Evolutionary conservation across 2,888 invertebrate genomes (phyloP).

Genomic region (Apotomis capreana): DNA sequence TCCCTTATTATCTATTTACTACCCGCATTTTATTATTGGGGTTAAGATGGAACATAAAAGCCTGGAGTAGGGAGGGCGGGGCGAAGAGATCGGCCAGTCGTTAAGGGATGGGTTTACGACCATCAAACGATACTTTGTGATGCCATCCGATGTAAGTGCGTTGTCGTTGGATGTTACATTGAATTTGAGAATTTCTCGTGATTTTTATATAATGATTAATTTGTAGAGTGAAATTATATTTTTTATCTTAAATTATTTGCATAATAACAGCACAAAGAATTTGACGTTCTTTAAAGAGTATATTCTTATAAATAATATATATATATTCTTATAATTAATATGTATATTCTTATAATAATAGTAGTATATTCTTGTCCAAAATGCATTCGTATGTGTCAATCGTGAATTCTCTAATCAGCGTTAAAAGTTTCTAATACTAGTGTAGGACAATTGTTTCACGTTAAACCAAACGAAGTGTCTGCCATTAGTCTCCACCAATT

Average conservation of each 20-base stretch:
- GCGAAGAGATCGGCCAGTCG: conserved; percentile 74
- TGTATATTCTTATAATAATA: too few relatives aligned
- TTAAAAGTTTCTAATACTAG: too few relatives aligned
- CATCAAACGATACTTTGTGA: conserved; percentile 82
- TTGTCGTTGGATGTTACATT: conserved; percentile 35
- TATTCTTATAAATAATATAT: too few relatives aligned
- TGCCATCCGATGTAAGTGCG: conserved; percentile 65
- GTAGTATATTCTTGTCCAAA: too few relatives aligned
- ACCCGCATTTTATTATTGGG: conserved; percentile 83
- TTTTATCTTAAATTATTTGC: neutral
- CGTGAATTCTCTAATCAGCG: too few relatives aligned
- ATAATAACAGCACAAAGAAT: too few relatives aligned
- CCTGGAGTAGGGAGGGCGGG: conserved; percentile 60
- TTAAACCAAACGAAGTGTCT: too few relatives aligned
- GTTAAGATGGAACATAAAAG: conserved; percentile 69
- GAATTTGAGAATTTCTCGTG: conserved; percentile 20
- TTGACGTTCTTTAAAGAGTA: too few relatives aligned
- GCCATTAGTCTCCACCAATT: too few relatives aligned
- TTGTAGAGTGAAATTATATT: neutral
- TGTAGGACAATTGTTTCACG: too few relatives aligned
- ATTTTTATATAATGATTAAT: neutral
- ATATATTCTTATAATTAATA: too few relatives aligned
- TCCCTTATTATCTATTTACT: conserved; percentile 83
- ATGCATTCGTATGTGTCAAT: too few relatives aligned
- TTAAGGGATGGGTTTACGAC: conserved; percentile 82